Evolutionary conservation across 1,140 invertebrate genomes (phyloP).

Genomic region (Neoseiulus cucumeris): DNA sequence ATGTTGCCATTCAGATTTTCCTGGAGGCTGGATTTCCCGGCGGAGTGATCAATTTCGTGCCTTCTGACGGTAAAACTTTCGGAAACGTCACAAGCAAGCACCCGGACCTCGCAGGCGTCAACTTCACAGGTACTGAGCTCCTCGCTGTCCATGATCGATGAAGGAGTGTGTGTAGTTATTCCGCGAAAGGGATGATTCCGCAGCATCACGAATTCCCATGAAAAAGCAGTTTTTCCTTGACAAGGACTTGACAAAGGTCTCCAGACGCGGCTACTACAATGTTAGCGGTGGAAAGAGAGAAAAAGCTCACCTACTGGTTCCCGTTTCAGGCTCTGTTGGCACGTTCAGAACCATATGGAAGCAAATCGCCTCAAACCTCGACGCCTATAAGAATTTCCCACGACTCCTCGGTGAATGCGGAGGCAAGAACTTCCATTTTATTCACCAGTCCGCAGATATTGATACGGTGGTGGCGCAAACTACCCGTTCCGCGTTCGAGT

Average conservation of each 20-base stretch:
- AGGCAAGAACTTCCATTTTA: constrained; percentile 96
- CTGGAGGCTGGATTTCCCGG: constrained; percentile 77
- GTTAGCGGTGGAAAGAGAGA: no score
- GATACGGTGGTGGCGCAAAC: constrained; percentile 60
- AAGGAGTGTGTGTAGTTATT: not conserved
- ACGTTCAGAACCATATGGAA: constrained; percentile 86
- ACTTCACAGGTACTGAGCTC: constrained; percentile 83
- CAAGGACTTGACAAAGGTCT: no score
- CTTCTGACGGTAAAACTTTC: constrained; percentile 53
- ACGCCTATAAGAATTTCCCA: constrained; percentile 70
- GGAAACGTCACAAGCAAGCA: constrained; percentile 72
- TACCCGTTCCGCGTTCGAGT: constrained; percentile 78
- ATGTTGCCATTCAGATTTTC: constrained; percentile 33
- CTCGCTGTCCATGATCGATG: not conserved
- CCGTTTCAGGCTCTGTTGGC: constrained; percentile 30
- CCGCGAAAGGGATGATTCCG: not conserved
- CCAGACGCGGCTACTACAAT: no score
- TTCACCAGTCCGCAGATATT: constrained; percentile 74
- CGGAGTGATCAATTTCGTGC: constrained; percentile 92
- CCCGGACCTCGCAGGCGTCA: constrained; percentile 69
- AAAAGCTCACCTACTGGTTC: no score
- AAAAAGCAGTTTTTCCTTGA: not conserved
- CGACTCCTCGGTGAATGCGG: constrained; percentile 88
- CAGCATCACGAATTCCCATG: not conserved
- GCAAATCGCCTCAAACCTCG: constrained; percentile 71